These are phyloP conservation scores for Phylloscopus whistleri DNA, from an alignment of 2,113 vertebrate species.

Conservation along the genomic window DNA sequence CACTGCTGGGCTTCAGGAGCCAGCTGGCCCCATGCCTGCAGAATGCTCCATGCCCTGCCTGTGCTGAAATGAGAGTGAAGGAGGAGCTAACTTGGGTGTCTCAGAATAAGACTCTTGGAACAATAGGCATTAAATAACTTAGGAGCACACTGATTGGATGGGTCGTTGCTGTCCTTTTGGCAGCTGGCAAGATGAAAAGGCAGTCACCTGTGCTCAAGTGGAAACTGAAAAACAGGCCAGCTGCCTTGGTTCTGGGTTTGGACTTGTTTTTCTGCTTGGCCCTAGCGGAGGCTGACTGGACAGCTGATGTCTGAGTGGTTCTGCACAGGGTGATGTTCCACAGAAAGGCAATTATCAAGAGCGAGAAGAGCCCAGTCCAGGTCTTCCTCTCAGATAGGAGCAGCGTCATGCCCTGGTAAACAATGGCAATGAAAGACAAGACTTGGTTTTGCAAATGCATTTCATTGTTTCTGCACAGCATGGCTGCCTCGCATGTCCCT, in stretches of 20 bases:
- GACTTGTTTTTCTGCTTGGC: not conserved
- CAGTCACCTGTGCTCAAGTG: not conserved
- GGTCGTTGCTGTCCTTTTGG: not conserved
- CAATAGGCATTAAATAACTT: accelerated
- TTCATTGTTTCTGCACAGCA: not conserved
- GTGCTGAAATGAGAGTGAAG: not conserved
- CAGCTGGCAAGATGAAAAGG: not conserved
- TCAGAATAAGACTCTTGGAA: not conserved
- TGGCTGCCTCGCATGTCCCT: accelerated
- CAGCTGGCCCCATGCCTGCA: not conserved
- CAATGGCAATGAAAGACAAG: not conserved
- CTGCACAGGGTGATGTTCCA: not conserved
- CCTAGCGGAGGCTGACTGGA: not conserved
- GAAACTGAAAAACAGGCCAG: not conserved
- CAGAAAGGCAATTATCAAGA: not conserved
- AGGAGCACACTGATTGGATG: accelerated
- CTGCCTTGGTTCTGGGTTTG: not conserved
- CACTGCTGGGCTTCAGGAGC: not conserved
- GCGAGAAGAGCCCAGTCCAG: not conserved
- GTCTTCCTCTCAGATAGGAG: not conserved
- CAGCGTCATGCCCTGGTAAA: not conserved
- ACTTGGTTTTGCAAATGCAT: not conserved
- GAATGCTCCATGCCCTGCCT: not conserved
- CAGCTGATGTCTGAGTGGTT: not conserved
- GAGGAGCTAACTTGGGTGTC: not conserved